Conservation (phyloP, 2,113 vertebrate genomes). For the Oryzias melastigma region DNA sequence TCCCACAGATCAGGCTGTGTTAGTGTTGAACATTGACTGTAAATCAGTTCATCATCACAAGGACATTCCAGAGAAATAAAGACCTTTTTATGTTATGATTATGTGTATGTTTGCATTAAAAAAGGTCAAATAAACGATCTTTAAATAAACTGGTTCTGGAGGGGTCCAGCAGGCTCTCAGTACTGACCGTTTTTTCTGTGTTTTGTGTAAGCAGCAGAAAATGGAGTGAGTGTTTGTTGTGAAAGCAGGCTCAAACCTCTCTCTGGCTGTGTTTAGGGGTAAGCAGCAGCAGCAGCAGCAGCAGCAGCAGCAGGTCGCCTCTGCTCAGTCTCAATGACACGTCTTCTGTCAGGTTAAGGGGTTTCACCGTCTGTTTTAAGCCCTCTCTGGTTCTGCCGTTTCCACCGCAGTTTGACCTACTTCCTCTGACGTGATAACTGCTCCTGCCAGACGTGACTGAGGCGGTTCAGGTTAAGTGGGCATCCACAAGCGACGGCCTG, state of each 20-base stretch:
- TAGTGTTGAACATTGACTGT: too few relatives aligned
- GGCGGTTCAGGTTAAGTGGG: conserved; percentile 62
- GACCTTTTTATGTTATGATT: too few relatives aligned
- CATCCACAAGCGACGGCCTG: conserved; percentile 53
- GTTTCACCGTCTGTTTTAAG: conserved; percentile 27
- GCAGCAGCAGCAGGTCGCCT: conserved; percentile 30
- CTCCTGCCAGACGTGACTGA: conserved; percentile 55
- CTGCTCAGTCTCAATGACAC: conserved; percentile 28
- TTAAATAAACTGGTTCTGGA: too few relatives aligned
- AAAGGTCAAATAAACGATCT: too few relatives aligned
- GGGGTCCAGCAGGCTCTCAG: too few relatives aligned
- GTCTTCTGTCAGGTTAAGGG: conserved; percentile 27
- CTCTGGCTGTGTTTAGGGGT: conserved; percentile 54
- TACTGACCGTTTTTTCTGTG: conserved; percentile 23
- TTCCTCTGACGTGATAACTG: conserved; percentile 48
- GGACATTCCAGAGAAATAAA: too few relatives aligned
- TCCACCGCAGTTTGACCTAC: conserved; percentile 17
- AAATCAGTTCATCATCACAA: too few relatives aligned
- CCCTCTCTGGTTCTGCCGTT: conserved; percentile 35
- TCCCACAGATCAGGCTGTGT: too few relatives aligned
- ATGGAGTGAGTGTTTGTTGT: conserved; percentile 54
- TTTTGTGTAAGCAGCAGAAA: conserved; percentile 56
- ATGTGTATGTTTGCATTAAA: too few relatives aligned
- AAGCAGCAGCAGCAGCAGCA: conserved; percentile 43
- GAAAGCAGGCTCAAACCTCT: conserved; percentile 53